A percentile compares a stretch with the other conserved stretches of the same genome.
Evolutionary conservation across 2,113 vertebrate genomes (phyloP).

Genomic region (Xiphophorus couchianus): DNA sequence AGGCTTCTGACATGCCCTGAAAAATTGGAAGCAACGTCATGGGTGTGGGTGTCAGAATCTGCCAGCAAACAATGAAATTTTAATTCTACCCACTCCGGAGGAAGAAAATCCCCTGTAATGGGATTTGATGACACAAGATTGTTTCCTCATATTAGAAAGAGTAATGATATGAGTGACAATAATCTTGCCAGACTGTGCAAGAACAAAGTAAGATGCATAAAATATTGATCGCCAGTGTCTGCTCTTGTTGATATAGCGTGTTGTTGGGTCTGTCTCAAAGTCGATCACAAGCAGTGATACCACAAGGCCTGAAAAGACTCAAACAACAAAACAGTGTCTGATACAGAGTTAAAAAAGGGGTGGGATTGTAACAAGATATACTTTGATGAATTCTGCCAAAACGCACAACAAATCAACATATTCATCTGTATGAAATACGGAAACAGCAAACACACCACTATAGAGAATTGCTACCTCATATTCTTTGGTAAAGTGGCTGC

Average conservation of each 20-base stretch:
- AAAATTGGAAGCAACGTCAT: slow-evolving; percentile 68
- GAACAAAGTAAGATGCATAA: slow-evolving; percentile 71
- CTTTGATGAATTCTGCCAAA: slow-evolving; percentile 11
- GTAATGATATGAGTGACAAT: slow-evolving; percentile 75
- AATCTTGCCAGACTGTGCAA: slow-evolving; percentile 62
- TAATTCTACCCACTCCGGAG: slow-evolving; percentile 69
- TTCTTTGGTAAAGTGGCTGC: slow-evolving; percentile 25
- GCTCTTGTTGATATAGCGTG: slow-evolving; percentile 52
- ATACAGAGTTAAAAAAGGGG: background rate
- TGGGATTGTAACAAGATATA: background rate
- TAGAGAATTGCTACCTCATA: slow-evolving; percentile 10
- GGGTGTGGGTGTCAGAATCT: slow-evolving; percentile 65
- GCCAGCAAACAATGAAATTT: slow-evolving; percentile 73
- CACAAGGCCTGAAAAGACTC: slow-evolving; percentile 17
- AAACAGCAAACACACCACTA: slow-evolving; percentile 11
- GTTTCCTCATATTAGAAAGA: slow-evolving; percentile 72
- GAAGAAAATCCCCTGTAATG: slow-evolving; percentile 71
- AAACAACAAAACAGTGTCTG: slow-evolving; percentile 11
- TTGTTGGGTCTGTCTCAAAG: slow-evolving; percentile 26
- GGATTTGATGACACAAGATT: slow-evolving; percentile 74
- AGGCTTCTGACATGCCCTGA: slow-evolving; percentile 67
- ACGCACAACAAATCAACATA: slow-evolving; percentile 8
- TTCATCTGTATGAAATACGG: slow-evolving; percentile 1
- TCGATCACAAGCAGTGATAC: slow-evolving; percentile 22
- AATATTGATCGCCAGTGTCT: slow-evolving; percentile 73